Evolutionary conservation across 2,797 vertebrate species (phyloP), one percentile per base, ranked within the genome.

Genomic region (Halcyon badia): DNA sequence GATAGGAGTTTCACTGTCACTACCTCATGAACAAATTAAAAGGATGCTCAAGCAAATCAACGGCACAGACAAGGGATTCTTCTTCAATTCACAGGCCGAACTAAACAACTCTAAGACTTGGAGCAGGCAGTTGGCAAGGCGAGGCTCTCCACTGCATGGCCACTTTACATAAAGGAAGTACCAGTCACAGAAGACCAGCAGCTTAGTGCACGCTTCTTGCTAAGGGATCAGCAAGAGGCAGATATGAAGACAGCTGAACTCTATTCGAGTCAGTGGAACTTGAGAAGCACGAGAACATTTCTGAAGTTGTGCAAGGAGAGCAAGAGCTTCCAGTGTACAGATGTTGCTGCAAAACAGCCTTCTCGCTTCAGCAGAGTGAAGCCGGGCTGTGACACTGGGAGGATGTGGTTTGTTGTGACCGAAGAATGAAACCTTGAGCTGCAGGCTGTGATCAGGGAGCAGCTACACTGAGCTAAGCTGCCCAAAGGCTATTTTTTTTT

Each of bases 381-480:
- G 44, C 3, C 65, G 60, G 10, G 7, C 33, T 7, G 70, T 28
- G 89, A 68, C 62, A 41, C 87, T 35, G 73, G 66, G 87, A 95
- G 88, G 88, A 92, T 94, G 70, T 76, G 92, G 86, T 83, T 96
- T 88, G 79, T 28, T 84, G 89, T 26, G 83, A 56, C 87, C 90
- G 78, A 84, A 89, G 94, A 92, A 94, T 37, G 65, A 81, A 91
- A 68, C 85, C 81, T 46, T 71, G 82, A 79, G 86, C 83, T 95
- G 89, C 77, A 84, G 86, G 73, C 90, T 85, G 73, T 57, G 95
- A 94, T 80, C 62, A 65, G 70, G 82, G 88, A 95, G 94, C 83
- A 87, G 95, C 73, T 84, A 46, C 68, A 54, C 44, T 6, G 31
- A 95, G 79, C 69, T 94, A 62, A 95, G 82, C 83, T 92, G 83